Conservation (phyloP, 2,888 invertebrate genomes). For the Incurvaria masculella region DNA sequence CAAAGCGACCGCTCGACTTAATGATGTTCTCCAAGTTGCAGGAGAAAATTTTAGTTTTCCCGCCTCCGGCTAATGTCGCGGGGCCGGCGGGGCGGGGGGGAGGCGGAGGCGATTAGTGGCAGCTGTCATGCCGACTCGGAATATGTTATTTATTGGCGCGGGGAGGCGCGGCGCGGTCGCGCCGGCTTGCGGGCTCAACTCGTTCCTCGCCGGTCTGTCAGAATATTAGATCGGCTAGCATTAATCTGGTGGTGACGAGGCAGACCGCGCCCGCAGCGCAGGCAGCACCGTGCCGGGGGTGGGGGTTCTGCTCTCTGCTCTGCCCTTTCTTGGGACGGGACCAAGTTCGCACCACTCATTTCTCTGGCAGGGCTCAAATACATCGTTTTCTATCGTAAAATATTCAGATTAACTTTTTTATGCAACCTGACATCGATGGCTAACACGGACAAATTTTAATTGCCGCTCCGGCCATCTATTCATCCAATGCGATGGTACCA, state of each 20-base stretch:
- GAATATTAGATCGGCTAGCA: constrained; percentile 46
- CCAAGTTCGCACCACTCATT: no score
- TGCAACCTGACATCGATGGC: no score
- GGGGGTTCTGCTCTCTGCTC: no score
- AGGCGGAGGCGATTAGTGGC: constrained; percentile 38
- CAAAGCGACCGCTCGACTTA: constrained; percentile 50
- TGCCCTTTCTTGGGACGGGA: no score
- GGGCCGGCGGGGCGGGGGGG: constrained; percentile 19
- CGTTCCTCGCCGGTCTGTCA: constrained; percentile 33
- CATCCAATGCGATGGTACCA: no score
- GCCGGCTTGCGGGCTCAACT: constrained; percentile 19
- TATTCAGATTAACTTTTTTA: no score
- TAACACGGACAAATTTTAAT: no score
- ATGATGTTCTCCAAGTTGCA: constrained; percentile 49
- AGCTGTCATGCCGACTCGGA: constrained; percentile 46
- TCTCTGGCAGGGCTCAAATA: no score
- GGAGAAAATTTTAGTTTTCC: constrained; percentile 45
- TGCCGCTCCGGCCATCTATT: no score
- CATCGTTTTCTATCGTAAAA: no score
- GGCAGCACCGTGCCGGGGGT: no score
- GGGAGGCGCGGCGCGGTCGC: constrained; percentile 1
- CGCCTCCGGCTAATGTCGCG: constrained; percentile 27
- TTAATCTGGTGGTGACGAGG: constrained; percentile 31
- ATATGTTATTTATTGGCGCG: constrained; percentile 35
- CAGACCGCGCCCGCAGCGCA: neutral